Evolutionary conservation across 2,113 vertebrate genomes (phyloP).

Genomic region (Nothocercus julius): DNA sequence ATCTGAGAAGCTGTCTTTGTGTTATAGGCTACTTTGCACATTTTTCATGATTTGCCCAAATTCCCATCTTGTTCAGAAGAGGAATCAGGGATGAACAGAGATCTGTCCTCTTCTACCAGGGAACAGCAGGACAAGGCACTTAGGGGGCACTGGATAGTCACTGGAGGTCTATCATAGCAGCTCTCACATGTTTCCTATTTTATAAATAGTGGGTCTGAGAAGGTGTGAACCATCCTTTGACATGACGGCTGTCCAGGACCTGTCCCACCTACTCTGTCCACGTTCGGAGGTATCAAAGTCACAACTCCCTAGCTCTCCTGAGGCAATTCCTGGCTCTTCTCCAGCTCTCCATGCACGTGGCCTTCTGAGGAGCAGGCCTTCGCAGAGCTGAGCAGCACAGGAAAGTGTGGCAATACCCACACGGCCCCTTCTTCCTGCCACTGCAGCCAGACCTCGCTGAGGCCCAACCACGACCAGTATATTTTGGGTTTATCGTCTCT

Average conservation of each 20-base stretch:
- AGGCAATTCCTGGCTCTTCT: background rate
- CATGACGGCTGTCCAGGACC: background rate
- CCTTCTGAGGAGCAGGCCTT: background rate
- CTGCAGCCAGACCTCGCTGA: background rate
- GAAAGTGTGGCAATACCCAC: background rate
- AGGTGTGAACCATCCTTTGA: background rate
- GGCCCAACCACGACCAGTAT: accelerated
- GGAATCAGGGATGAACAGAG: background rate
- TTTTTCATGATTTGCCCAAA: background rate
- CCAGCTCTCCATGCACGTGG: background rate
- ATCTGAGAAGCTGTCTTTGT: background rate
- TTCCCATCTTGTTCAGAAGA: background rate
- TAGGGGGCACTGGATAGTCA: background rate
- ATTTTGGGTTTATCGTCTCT: background rate
- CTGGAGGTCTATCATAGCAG: background rate
- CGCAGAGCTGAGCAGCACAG: background rate
- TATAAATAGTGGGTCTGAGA: background rate
- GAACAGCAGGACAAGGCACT: background rate
- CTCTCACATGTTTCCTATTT: background rate
- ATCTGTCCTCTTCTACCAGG: background rate
- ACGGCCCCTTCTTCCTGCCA: background rate
- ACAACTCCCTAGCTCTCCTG: background rate
- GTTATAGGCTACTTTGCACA: background rate
- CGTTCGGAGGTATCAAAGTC: background rate
- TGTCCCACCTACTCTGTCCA: background rate